Evolutionary conservation across 2,797 vertebrate genomes (phyloP).

Genomic region (Oceanodroma leucorhoa): DNA sequence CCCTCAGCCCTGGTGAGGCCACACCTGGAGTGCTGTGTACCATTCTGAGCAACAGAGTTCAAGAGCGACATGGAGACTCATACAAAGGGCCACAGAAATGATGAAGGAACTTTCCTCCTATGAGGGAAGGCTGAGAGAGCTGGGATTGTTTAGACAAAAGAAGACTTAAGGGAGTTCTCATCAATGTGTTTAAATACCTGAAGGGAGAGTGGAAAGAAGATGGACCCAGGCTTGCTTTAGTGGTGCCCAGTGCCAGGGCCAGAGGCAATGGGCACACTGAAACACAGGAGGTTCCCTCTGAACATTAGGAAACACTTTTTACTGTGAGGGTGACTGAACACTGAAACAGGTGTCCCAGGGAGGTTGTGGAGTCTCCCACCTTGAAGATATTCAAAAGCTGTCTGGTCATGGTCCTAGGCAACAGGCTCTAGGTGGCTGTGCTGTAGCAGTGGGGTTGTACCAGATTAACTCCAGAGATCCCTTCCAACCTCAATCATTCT

Average conservation of each 20-base stretch:
- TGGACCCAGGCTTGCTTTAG: not conserved
- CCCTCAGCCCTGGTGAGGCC: not conserved
- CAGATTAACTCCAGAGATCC: not conserved
- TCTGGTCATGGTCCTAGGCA: not conserved
- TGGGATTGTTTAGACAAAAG: not conserved
- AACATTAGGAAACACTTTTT: not conserved
- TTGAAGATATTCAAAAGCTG: not conserved
- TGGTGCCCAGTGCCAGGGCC: not conserved
- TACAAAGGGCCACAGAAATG: too few species aligned
- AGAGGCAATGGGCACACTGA: not conserved
- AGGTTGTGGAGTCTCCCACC: not conserved
- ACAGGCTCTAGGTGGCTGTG: not conserved
- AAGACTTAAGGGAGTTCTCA: not conserved
- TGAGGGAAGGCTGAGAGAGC: too few species aligned
- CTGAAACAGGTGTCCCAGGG: not conserved
- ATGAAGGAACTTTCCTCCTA: too few species aligned
- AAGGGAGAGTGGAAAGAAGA: not conserved
- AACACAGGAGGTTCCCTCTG: not conserved
- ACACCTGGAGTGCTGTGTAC: not conserved
- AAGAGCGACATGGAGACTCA: not conserved
- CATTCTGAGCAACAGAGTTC: not conserved
- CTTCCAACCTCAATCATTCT: not conserved
- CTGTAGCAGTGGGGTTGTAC: not conserved
- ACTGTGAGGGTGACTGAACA: not conserved
- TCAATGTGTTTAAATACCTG: not conserved